Evolutionary conservation across 2,888 invertebrate genomes (phyloP).

Genomic region (Tinea pellionella): DNA sequence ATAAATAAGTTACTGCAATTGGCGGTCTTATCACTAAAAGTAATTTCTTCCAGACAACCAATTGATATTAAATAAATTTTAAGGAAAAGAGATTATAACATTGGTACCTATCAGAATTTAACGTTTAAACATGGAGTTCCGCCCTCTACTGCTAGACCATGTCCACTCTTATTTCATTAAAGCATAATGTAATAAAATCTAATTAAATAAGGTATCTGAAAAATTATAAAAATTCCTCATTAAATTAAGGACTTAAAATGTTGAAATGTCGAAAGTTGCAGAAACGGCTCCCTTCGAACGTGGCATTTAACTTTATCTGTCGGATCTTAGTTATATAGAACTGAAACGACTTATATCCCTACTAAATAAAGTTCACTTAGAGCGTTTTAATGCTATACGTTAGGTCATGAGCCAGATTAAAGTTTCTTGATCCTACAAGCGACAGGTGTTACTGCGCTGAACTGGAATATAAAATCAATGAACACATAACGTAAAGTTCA

Average conservation of each 20-base stretch:
- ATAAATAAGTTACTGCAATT: too few relatives aligned
- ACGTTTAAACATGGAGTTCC: too few relatives aligned
- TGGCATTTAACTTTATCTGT: conserved; percentile 54
- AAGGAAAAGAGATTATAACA: too few relatives aligned
- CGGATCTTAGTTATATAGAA: conserved; percentile 45
- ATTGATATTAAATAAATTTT: too few relatives aligned
- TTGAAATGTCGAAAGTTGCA: conserved; percentile 31
- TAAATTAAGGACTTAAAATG: conserved; percentile 7
- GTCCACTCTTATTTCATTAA: too few relatives aligned
- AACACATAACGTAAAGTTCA: neutral
- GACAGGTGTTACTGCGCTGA: conserved; percentile 44
- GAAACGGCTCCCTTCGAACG: conserved; percentile 33
- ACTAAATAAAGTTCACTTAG: neutral
- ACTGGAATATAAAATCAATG: neutral
- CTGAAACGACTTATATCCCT: conserved; percentile 8
- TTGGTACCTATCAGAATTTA: too few relatives aligned
- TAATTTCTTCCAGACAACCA: too few relatives aligned
- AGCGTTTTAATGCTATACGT: neutral
- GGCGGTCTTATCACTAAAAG: too few relatives aligned
- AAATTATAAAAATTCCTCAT: neutral
- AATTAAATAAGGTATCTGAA: neutral
- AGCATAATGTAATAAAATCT: neutral
- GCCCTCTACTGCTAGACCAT: too few relatives aligned
- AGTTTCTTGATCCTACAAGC: conserved; percentile 49
- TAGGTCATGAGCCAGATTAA: conserved; percentile 42